Conservation (phyloP, 2,113 vertebrate genomes). For the Canis aureus region DNA sequence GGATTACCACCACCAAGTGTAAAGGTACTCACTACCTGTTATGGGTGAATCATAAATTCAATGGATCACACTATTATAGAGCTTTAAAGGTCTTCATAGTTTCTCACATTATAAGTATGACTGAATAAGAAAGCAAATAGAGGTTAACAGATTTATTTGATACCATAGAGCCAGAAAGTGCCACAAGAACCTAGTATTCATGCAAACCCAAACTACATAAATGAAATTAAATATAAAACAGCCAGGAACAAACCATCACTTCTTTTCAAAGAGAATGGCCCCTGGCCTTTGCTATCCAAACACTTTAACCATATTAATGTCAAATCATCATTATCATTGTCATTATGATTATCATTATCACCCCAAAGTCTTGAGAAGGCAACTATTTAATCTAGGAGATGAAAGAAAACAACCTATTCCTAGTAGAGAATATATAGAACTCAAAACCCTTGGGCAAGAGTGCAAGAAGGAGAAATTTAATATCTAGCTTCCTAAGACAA, state of each 20-base stretch:
- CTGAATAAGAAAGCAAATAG: background rate
- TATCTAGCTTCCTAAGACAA: background rate
- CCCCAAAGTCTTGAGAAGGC: background rate
- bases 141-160: background rate
- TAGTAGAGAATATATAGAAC: background rate
- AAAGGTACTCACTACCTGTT: background rate
- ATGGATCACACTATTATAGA: background rate
- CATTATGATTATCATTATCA: background rate
- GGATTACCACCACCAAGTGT: conserved; percentile 55
- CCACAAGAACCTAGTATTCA: background rate
- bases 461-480: background rate
- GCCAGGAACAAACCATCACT: background rate
- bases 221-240: background rate
- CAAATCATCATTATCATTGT: background rate
- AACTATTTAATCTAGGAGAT: background rate
- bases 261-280: background rate
- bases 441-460: background rate
- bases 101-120: background rate
- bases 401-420: background rate
- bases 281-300: background rate
- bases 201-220: background rate
- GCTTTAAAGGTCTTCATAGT: background rate
- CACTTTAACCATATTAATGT: background rate
- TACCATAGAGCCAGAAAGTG: background rate
- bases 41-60: background rate